Base-by-base conservation (phyloP, 2,888 invertebrate species). In the Dynastes hyllus region DNA sequence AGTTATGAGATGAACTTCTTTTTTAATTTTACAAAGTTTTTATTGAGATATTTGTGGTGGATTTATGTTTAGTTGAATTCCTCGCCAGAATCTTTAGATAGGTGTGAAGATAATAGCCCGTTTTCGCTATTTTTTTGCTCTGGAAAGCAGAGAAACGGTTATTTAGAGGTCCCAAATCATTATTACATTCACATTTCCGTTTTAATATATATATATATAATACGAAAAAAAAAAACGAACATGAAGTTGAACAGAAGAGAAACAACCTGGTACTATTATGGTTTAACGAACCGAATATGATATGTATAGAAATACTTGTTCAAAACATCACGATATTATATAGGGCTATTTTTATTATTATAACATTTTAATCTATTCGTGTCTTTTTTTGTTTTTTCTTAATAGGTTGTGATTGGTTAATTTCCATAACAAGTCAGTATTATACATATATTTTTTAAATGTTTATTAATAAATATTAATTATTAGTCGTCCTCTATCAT, bases 1-100 rank as follows among this genome's bases (percentile, higher is more conserved):
- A 79, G 13, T 80, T 88, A 84, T 88, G 87, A 88, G 83, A 84
- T 73, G 84, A 84, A 82, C 83, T 84, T 80, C 79, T 79, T 71
- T 85, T 84, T 83, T 85, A 84, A 82, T 80, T 82, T 81, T 69
- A 16, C 65, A 67, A 75, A 79, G 61, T 78, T 80, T 70, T 78
- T 81, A 50, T 70, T n/a, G 71, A 78, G 22, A 37, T 80, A 29
- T 76, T 69, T 69, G 51, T 13, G 51, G 2, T 69, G 29, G 55
- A 16, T 58, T 22, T 58, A 50, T 22, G 2, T 51, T 29, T 69
- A 69, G 29, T 51, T 69, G 2, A 50, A 69, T 69, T 69, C 50
- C 8, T 11, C 27, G 50, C 37, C 37, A 37, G 37, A 61, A 61
- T 61, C 61, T 11, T 61, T 27, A 22, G 22, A 29, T 61, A 61